phyloP scores from a whole-genome alignment of 2,888 invertebrate genomes.

The Litoditis marina region DNA sequence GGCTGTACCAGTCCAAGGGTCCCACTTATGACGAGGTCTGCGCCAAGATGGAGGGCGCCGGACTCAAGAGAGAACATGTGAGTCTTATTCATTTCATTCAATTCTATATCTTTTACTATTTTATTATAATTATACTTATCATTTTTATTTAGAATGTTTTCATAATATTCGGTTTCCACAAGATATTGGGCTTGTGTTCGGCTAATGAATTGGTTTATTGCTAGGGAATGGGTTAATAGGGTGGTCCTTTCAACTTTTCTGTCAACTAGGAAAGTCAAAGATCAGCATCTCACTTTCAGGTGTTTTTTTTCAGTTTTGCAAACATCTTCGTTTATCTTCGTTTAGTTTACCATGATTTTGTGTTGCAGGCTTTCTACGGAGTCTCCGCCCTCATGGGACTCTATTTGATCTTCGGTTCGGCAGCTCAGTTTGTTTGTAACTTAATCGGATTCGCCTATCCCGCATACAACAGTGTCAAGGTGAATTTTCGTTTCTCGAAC shows the following conservation, averaged over 20 bases:
- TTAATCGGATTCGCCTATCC: constrained; percentile 89
- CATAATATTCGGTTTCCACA: no score
- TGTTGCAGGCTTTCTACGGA: constrained; percentile 27
- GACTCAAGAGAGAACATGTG: constrained; percentile 25
- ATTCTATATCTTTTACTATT: no score
- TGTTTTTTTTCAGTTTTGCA: no score
- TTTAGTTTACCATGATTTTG: no score
- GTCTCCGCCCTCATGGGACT: constrained; percentile 68
- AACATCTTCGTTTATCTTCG: no score
- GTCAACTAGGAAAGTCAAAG: no score
- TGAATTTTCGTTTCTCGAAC: no score
- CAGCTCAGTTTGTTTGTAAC: constrained; percentile 90
- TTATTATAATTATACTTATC: no score
- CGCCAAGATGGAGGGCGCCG: constrained; percentile 27
- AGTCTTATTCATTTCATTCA: not conserved
- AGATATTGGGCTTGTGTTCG: no score
- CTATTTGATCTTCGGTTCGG: constrained; percentile 90
- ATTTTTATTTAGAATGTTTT: no score
- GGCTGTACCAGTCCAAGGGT: constrained; percentile 31
- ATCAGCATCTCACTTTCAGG: no score
- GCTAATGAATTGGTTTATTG: not conserved
- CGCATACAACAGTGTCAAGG: constrained; percentile 73
- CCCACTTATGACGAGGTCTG: constrained; percentile 22
- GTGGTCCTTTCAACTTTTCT: no score
- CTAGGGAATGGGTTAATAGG: not conserved